A percentile compares a stretch with the other conserved stretches of the same genome.
phyloP scores from a whole-genome alignment of 2,113 vertebrate genomes.

The Hippoglossus stenolepis region DNA sequence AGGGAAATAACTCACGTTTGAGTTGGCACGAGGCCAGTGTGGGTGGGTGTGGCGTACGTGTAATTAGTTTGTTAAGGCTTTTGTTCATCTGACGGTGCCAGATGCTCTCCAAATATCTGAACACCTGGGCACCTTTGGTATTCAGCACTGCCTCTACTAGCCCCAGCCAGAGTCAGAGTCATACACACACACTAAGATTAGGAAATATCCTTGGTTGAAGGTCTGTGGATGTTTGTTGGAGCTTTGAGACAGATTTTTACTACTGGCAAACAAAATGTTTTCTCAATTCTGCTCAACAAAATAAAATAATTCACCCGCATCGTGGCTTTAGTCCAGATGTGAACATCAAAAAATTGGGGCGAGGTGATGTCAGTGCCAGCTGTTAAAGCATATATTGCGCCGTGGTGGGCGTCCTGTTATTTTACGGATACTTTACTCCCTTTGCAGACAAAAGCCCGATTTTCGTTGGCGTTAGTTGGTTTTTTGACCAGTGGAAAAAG shows the following conservation, averaged over 20 bases:
- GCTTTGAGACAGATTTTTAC: neutral
- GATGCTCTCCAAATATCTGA: conserved; percentile 66
- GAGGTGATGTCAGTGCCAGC: neutral
- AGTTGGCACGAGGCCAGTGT: conserved; percentile 29
- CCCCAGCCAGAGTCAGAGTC: conserved; percentile 13
- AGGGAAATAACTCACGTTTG: conserved; percentile 58
- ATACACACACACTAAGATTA: conserved; percentile 9
- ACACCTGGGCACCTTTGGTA: conserved; percentile 67
- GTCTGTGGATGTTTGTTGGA: conserved; percentile 8
- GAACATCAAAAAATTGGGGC: neutral
- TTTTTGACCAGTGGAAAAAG: too few relatives aligned
- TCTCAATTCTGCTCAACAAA: neutral
- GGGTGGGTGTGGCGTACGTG: conserved; percentile 37
- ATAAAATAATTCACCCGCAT: neutral
- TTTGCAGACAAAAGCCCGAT: conserved; percentile 1
- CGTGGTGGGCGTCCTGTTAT: neutral
- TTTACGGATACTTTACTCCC: neutral
- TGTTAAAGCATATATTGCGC: neutral
- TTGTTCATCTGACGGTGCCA: conserved; percentile 52
- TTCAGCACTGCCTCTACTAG: conserved; percentile 12
- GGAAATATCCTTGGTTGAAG: neutral
- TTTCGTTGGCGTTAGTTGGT: too few relatives aligned
- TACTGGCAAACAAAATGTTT: conserved; percentile 4
- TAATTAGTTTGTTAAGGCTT: conserved; percentile 48
- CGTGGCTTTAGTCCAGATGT: neutral